phyloP scores from a whole-genome alignment of 1,140 invertebrate genomes.

The Neodiprion fabricii region DNA sequence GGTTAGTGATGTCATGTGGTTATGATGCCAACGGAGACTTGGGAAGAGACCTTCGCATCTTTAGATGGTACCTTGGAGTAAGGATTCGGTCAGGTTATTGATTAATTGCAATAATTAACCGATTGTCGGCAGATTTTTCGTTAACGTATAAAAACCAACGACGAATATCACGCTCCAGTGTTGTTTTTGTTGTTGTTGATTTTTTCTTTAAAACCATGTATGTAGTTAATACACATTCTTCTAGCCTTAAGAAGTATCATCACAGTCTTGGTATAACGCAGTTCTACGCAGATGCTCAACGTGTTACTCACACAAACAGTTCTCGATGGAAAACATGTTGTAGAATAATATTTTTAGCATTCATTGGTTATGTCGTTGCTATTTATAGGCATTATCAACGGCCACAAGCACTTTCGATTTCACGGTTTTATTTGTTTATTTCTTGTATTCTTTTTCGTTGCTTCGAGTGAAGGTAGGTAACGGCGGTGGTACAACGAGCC shows the following conservation, averaged over 20 bases:
- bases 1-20: conserved; percentile 20
- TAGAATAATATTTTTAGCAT: background rate
- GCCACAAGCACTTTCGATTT: background rate
- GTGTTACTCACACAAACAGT: background rate
- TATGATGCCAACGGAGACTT: conserved; percentile 28
- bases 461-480: background rate
- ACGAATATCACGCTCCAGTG: conserved; percentile 9
- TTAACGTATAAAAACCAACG: conserved; percentile 20
- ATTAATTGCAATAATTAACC: conserved; percentile 9
- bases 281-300: too few species aligned
- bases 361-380: background rate
- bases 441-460: background rate
- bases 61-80: conserved; percentile 15
- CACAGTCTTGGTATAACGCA: too few species aligned
- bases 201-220: background rate
- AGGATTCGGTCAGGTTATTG: background rate
- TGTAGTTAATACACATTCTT: too few species aligned
- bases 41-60: conserved; percentile 30
- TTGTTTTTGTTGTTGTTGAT: conserved; percentile 1
- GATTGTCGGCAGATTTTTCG: conserved; percentile 14
- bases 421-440: background rate
- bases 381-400: background rate
- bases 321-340: too few species aligned
- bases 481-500: background rate
- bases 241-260: too few species aligned